These are phyloP conservation scores for Himalopsyche kuldschensis DNA, from an alignment of 2,888 invertebrate species.

Conservation along the genomic window DNA sequence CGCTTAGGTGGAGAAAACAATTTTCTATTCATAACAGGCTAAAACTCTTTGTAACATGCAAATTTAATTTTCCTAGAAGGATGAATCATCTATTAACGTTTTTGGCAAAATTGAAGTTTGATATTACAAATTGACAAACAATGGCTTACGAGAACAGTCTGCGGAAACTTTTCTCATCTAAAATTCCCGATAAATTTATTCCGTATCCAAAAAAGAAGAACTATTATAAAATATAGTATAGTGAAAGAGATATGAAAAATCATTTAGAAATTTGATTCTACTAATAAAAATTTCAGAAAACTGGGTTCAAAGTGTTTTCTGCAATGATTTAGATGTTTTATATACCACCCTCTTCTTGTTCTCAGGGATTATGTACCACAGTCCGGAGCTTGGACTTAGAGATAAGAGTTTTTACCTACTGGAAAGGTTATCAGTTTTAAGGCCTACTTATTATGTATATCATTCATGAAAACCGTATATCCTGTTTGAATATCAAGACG, in stretches of 20 bases:
- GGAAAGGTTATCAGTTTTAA: too few relatives aligned
- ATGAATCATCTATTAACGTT: background rate
- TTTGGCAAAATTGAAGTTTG: background rate
- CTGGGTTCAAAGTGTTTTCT: too few relatives aligned
- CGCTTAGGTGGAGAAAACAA: background rate
- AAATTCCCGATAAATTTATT: background rate
- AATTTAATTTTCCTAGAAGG: background rate
- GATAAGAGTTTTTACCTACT: too few relatives aligned
- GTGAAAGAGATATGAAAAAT: background rate
- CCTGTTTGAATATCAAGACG: too few relatives aligned
- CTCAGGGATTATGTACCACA: too few relatives aligned
- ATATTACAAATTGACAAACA: background rate
- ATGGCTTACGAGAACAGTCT: background rate
- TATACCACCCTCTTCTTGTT: too few relatives aligned
- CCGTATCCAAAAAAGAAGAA: background rate
- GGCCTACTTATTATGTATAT: too few relatives aligned
- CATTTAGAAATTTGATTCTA: background rate
- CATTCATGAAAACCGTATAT: too few relatives aligned
- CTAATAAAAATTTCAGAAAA: too few relatives aligned
- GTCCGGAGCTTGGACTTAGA: too few relatives aligned
- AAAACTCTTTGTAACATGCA: background rate
- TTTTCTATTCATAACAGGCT: background rate
- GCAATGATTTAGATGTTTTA: too few relatives aligned
- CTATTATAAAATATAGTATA: background rate
- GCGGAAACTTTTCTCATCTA: background rate